Conservation (phyloP, 2,888 invertebrate genomes). For the Eupelmus urozonus region DNA sequence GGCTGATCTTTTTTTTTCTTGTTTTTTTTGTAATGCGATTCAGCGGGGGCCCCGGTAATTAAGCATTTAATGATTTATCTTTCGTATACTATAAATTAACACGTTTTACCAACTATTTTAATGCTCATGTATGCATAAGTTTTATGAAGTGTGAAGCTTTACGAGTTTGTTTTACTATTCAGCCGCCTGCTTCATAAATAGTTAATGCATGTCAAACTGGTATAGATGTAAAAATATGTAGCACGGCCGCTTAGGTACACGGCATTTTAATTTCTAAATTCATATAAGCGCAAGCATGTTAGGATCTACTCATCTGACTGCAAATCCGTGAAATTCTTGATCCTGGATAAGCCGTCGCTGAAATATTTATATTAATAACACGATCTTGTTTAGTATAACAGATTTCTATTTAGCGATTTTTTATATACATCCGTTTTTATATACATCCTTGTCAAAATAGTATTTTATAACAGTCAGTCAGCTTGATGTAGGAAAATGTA, state of each 20-base stretch:
- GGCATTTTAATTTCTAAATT: not conserved
- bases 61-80: conserved; percentile 8
- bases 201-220: conserved; percentile 21
- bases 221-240: too few relatives aligned
- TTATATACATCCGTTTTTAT: too few relatives aligned
- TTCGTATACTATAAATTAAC: conserved; percentile 14
- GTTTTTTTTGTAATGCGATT: too few relatives aligned
- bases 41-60: conserved; percentile 5
- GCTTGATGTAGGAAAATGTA: too few relatives aligned
- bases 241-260: too few relatives aligned
- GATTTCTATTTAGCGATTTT: too few relatives aligned
- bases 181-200: conserved; percentile 2
- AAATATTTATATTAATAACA: too few relatives aligned
- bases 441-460: too few relatives aligned
- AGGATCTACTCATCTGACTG: not conserved
- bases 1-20: too few relatives aligned
- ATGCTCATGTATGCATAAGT: conserved; percentile 12
- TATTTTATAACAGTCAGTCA: too few relatives aligned
- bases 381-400: too few relatives aligned
- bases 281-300: too few relatives aligned
- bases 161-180: conserved; percentile 29
- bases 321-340: not conserved
- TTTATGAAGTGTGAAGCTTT: conserved; percentile 40
- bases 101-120: not conserved
- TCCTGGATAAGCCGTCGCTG: not conserved